phyloP scores from a whole-genome alignment of 2,797 vertebrate species.

The Smutsia temminckii region DNA sequence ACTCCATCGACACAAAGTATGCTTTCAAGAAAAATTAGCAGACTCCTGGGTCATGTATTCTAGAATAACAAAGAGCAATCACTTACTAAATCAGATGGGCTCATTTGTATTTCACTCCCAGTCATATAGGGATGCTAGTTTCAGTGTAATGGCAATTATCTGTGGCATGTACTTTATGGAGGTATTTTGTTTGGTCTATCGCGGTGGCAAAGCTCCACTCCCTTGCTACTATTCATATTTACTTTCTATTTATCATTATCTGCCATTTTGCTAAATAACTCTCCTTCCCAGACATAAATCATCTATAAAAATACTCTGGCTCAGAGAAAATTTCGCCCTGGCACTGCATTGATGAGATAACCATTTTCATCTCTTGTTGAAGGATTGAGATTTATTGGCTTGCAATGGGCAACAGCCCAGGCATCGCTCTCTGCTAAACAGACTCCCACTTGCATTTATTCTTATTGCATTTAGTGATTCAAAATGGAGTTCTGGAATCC shows the following conservation, averaged over 20 bases:
- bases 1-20: not conserved
- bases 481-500: slow-evolving; percentile 87
- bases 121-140: slow-evolving; percentile 73
- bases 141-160: slow-evolving; percentile 83
- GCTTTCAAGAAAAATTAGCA: slow-evolving; percentile 69
- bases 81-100: slow-evolving; percentile 43
- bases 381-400: slow-evolving; percentile 97
- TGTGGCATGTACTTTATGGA: slow-evolving; percentile 82
- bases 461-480: slow-evolving; percentile 93
- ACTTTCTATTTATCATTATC: slow-evolving; percentile 94
- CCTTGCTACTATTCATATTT: slow-evolving; percentile 92
- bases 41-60: slow-evolving; percentile 49
- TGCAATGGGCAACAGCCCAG: slow-evolving; percentile 93
- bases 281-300: slow-evolving; percentile 90
- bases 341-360: slow-evolving; percentile 93
- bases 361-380: slow-evolving; percentile 93
- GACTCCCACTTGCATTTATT: slow-evolving; percentile 95
- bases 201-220: slow-evolving; percentile 82
- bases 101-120: slow-evolving; percentile 72
- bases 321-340: slow-evolving; percentile 89
- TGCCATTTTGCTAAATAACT: slow-evolving; percentile 90
- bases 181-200: slow-evolving; percentile 81
- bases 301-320: slow-evolving; percentile 89
- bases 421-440: slow-evolving; percentile 94
- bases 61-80: slow-evolving; percentile 44